Percentiles rank a stretch among this genome's conserved stretches.
Evolutionary conservation across 1,140 invertebrate genomes (phyloP).

Genomic region (Saccostrea echinata): DNA sequence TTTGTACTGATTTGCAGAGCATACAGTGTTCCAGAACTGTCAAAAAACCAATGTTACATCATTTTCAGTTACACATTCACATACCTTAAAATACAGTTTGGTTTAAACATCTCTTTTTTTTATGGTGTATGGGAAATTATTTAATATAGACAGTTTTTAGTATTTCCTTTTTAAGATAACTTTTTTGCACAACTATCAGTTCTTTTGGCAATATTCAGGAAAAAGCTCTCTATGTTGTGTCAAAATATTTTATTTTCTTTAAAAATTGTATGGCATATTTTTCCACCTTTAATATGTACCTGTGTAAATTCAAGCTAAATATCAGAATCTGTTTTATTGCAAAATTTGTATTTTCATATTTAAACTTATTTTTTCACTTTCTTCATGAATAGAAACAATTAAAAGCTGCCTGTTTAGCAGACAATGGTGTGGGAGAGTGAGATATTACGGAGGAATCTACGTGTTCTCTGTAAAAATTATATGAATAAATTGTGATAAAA

Average conservation of each 20-base stretch:
- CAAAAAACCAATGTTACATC: background rate
- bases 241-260: background rate
- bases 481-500: constrained; percentile 39
- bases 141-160: background rate
- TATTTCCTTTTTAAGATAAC: background rate
- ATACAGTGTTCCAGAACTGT: no score
- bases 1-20: background rate
- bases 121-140: constrained; percentile 26
- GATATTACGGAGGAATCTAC: background rate
- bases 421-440: background rate
- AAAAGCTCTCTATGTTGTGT: background rate
- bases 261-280: background rate
- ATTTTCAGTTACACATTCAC: background rate
- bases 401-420: background rate
- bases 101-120: background rate
- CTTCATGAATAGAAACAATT: background rate
- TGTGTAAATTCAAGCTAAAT: background rate
- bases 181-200: background rate
- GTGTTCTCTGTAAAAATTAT: constrained; percentile 41
- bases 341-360: constrained; percentile 2
- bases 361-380: background rate
- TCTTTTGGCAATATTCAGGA: background rate
- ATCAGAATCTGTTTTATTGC: background rate
- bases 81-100: background rate
- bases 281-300: background rate